Base-by-base conservation (phyloP, 2,797 vertebrate genomes). In the Sebastes trivittatus region DNA sequence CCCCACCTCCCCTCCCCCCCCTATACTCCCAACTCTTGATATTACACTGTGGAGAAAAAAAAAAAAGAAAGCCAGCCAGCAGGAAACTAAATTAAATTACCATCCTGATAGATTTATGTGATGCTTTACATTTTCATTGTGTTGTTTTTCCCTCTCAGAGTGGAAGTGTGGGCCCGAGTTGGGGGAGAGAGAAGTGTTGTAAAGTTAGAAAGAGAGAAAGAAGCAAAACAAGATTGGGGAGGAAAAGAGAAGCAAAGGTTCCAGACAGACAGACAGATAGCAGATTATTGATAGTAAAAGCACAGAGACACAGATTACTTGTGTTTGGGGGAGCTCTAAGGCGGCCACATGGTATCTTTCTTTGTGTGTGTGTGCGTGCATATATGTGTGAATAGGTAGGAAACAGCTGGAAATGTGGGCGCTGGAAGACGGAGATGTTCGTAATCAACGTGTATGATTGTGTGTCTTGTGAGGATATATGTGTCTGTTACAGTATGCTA, bases 81-180 rank as follows among this genome's bases (percentile, higher is more conserved):
- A 94, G 93, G 94, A 96, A 95, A 95, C 94, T 91, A 94, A 95
- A 95, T 95, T 91, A 96, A 93, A 96, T 95, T 91, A 94, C 92
- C 90, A 89, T 94, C 91, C 92, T 93, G 95, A 95, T 95, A 93
- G 95, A 96, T 95, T 96, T 95, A 95, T 94, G 92, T 94, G 92
- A 94, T 87, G 81, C 91, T 94, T 92, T 92, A 94, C 92, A 93
- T 93, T 96, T 95, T 94, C 91, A 93, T 93, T 93, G 93, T 94
- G 91, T 94, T 96, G 92, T 93, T 95, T 94, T 92, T 42, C n/a
- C 82, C 77, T 90, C 90, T 87, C 84, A 32, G 84, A 87, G 84
- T 76, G 84, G 83, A 87, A 86, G 84, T 83, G 84, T 83, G 85
- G 81, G 76, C 83, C 70, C 34, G 68, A 85, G 81, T 78, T 84